Base-by-base conservation (phyloP, 1,140 invertebrate genomes). In the Helicoverpa zea region DNA sequence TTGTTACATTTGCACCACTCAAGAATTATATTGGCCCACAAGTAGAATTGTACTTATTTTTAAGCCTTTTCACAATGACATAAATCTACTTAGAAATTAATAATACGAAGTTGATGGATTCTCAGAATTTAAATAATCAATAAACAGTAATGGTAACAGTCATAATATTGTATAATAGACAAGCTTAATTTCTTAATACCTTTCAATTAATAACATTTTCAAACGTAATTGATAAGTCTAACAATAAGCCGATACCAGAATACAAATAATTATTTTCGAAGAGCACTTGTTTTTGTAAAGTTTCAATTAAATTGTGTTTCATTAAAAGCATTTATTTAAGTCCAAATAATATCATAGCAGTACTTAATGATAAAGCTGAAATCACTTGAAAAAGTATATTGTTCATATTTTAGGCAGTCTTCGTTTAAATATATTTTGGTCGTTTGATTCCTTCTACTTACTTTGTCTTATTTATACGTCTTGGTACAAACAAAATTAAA, bases 221-320 rank as follows among this genome's bases (percentile, higher is more conserved):
- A 11, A 74, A 74, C n/a, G 35, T 61, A 75, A 75, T 61, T 75
- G 73, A 75, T 75, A 61, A 61, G 49, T 58, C 30, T 75, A 49
- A 75, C 73, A 75, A 61, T 75, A 70, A 51, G 47, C 49, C 12
- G 58, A 75, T 75, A 75, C 18, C 16, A 52, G 16, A 75, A 75
- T 61, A 75, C 68, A 52, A 73, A 74, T 80, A 47, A 66, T 80
- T 58, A 66, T 64, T 74, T 35, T 58, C 49, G 16, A 66, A 66
- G 35, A 75, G 29, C 49, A 64, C 47, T 61, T 23, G 54, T 16
- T 63, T 72, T 29, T 63, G 7, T 47, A 58, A 23, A 73, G n/a
- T 63, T 63, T 51, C 74, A 64, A 64, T 77, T 35, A 52, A 77
- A 77, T 77, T 77, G 61, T 64, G 18, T 63, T 77, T 18, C 14